Conservation (phyloP, 2,888 invertebrate genomes). For the Eupithecia pulchellata region DNA sequence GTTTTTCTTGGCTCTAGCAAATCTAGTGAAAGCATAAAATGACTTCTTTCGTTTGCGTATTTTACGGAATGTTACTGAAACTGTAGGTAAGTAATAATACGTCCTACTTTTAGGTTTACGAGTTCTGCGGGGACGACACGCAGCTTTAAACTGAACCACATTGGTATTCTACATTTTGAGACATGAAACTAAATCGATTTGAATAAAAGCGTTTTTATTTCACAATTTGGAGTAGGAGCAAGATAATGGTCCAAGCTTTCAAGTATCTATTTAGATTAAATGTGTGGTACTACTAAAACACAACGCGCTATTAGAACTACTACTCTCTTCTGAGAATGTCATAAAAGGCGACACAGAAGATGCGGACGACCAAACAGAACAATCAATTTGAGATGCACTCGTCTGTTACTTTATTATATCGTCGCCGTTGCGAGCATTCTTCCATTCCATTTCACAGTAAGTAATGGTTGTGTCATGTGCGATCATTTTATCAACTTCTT, state of each 20-base stretch:
- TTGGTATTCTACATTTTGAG: constrained; percentile 8
- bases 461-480: constrained; percentile 6
- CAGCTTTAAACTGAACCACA: neutral
- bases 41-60: neutral
- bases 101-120: neutral
- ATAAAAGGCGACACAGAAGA: neutral
- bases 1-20: constrained; percentile 4
- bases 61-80: neutral
- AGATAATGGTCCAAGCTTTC: neutral
- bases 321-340: neutral
- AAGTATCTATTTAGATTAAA: neutral
- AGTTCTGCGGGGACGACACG: constrained; percentile 1
- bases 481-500: neutral
- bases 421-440: constrained; percentile 2
- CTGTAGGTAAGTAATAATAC: constrained; percentile 1
- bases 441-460: constrained; percentile 23
- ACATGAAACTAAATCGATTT: neutral
- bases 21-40: constrained; percentile 9
- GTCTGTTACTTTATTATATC: constrained; percentile 7
- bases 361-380: neutral
- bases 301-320: neutral
- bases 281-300: neutral
- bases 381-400: neutral
- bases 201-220: neutral
- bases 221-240: neutral